Base-by-base conservation (phyloP, 2,888 invertebrate species). In the Coelopa pilipes region DNA sequence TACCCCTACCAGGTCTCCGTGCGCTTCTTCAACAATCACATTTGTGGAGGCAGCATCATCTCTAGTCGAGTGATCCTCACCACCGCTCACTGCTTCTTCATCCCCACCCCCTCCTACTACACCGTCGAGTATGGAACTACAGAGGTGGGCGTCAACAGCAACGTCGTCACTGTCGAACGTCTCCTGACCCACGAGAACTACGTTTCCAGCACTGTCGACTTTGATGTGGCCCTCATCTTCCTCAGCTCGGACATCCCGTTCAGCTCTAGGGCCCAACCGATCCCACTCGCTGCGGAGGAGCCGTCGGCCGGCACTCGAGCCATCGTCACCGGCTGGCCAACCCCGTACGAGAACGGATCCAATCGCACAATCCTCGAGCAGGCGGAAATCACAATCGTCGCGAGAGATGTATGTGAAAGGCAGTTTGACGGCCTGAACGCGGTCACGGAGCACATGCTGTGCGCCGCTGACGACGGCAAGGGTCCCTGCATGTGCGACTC, bases 231-330 rank as follows among this genome's bases (percentile, higher is more conserved):
- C 21, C 68, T 80, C 24, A 71, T 78, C 11, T 71, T 69, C 45
- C 62, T 78, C 65, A 2, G 2, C 10, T 45, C 57, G 12, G 24
- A 19, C 0, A 72, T 79, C 50, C 59, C 63, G 10, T 74, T 75
- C 24, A 69, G 72, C 46, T 13, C 24, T 10, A 70, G 1, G 24
- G 88, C 92, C 57, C 86, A 89, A 1, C 92, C 92, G 0, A 89
- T 92, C 73, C 90, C 90, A 77, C 81, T 93, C 76, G 90, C 89
- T 74, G 89, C 89, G 88, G 81, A 82, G 76, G 79, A 76, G 4
- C 83, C 84, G 1, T 76, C 71, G 4, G 62, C 76, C 7, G 81
- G 76, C 0, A 73, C 79, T 0, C 1, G 50, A 0, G 84, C 82
- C 1, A 76, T 73, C 11, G 82, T 83, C 0, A 81, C 82, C 5